Base-by-base conservation (phyloP, 2,113 vertebrate species). In the Halichoeres trimaculatus region DNA sequence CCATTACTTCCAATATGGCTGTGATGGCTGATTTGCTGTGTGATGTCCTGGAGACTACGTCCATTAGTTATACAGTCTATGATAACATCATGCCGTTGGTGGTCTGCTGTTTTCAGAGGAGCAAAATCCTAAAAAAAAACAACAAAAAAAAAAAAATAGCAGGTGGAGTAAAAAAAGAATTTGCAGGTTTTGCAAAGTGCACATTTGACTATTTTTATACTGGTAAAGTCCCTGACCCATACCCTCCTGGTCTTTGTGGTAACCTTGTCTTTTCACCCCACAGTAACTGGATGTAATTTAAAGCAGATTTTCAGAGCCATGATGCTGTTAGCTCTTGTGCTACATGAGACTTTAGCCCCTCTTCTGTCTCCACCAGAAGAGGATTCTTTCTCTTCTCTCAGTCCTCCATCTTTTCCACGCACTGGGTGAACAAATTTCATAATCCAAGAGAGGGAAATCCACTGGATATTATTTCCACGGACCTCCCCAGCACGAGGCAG, bases 401-500 rank as follows among this genome's bases (percentile, higher is more conserved):
- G 61, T 86, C 77, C 55, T 54, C 53, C 66, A 50, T 86, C 63
- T 55, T 78, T 67, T 69, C 63, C 66, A 87, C 76, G 76, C 16
- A 9, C 55, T 36, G 64, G 68, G 10, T 59, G 68, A 86, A 80
- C 83, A 74, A 82, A 84, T 89, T 65, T 74, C 66, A 80, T 73
- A 47, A 76, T 41, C 79, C 20, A 52, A 72, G 38, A 53, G 60
- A 68, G 41, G 47, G 60, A 59, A 80, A 73, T 76, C 70, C 65
- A 63, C 26, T 6, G 58, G 62, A 82, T 84, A 77, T 76, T 79
- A 88, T 88, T 85, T 81, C 74, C 74, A 75, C 24, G 60, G 71
- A 56, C 52, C 66, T 78, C 64, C 66, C 89, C 80, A 75, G 74
- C 78, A 76, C 69, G 67, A 81, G 75, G 82, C 71, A 26, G 90